Evolutionary conservation across 2,113 vertebrate genomes (phyloP), one percentile per base, ranked within the genome.

Genomic region (Polypterus senegalus): DNA sequence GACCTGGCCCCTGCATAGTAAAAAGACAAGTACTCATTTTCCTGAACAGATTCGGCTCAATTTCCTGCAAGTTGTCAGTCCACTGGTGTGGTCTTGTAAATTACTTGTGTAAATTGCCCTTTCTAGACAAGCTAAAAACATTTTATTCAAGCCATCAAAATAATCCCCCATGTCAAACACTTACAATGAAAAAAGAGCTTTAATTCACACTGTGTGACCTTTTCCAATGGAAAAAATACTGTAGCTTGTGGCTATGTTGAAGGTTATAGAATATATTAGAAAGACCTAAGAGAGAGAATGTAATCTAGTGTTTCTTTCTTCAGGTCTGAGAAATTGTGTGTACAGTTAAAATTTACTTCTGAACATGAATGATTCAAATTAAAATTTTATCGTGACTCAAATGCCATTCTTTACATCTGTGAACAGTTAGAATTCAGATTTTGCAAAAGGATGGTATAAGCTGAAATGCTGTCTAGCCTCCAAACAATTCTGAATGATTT

Each of bases 151-250:
- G 71, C 57, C 67, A 78, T 80, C 66, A 74, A 78, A 76, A 66
- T 60, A 62, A 74, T 78, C 61, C 57, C 65, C 67, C 67, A 74
- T 70, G 63, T 66, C 75, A 65, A 6, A 56, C 73, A 71, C 10
- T 72, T 72, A 71, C 67, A 61, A 44, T 48, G 74, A 70, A 76
- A 76, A 77, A 74, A 65, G 7, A 7, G 68, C 69, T 80, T 81
- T 72, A 84, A 78, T 80, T 81, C 80, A 82, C 79, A 72, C 68
- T 65, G 67, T 63, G 66, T 55, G 69, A 81, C 77, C 76, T 81
- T 82, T 82, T 61, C 67, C 67, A 63, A 9, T 7, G 76, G 73
- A 76, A 78, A 79, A 81, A 61, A 60, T 77, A 78, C 79, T 70
- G 7, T 70, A 69, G 65, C 70, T 49, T 3, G 9, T 67, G 73